These are phyloP conservation scores for Caenorhabditis sp. DNA, from an alignment of 2,888 invertebrate genomes.

Conservation along the genomic window DNA sequence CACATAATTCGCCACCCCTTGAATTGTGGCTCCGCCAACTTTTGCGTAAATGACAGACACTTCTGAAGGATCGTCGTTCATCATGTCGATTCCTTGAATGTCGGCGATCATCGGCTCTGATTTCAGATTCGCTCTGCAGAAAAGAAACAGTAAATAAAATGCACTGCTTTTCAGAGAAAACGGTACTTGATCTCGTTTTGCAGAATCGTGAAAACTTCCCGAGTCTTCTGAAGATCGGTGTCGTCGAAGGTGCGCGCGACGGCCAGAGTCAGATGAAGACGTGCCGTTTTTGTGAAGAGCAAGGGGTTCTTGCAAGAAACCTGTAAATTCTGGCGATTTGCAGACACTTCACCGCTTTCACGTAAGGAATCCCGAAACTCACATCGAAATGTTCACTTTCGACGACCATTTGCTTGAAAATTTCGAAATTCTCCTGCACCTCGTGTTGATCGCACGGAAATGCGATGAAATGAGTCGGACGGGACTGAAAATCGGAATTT, in stretches of 20 bases:
- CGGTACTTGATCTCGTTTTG: conserved; percentile 40
- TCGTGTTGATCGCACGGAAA: conserved; percentile 53
- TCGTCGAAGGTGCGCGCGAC: conserved; percentile 51
- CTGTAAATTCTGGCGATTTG: no score
- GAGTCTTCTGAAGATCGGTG: conserved; percentile 23
- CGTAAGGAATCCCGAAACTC: no score
- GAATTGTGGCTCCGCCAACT: conserved; percentile 49
- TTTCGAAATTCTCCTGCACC: conserved; percentile 34
- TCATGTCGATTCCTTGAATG: conserved; percentile 60
- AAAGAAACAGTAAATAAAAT: no score
- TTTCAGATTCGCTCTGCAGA: no score
- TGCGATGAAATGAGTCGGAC: conserved; percentile 58
- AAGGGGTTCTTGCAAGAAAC: conserved; percentile 43
- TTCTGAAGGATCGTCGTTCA: conserved; percentile 65
- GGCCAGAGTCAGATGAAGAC: conserved; percentile 60
- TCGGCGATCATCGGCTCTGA: conserved; percentile 2
- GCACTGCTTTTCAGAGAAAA: neutral
- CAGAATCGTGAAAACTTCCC: conserved; percentile 11
- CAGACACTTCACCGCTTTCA: no score
- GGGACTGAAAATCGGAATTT: conserved; percentile 26
- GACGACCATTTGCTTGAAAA: conserved; percentile 43
- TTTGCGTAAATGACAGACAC: conserved; percentile 59
- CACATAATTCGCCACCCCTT: conserved; percentile 50
- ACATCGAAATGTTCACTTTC: conserved; percentile 35
- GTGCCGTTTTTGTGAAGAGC: conserved; percentile 41